Evolutionary conservation across 1,140 invertebrate species (phyloP), one percentile per base, ranked within the genome.

Genomic region (Homalodisca vitripennis): DNA sequence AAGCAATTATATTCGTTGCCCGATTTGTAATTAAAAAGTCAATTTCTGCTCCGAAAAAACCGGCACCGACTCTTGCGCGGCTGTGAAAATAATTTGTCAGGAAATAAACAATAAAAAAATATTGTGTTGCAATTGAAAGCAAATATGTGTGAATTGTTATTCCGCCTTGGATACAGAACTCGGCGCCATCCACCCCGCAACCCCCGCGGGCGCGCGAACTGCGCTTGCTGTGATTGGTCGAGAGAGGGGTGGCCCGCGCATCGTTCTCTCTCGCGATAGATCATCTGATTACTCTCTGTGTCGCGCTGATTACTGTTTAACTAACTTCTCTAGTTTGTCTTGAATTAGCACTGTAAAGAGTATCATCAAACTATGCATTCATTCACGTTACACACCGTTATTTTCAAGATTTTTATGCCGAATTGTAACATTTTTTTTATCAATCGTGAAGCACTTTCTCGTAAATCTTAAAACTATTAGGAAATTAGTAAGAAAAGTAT

Each of bases 111-210:
- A 51, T 51, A 51, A 51, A 51, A 41, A 51, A 51, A 51, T 51
- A 22, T 51, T 51, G 14, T n/a, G 48, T n/a, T 51, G 48, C 48
- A 51, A 51, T 51, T 51, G 48, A 51, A 51, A 51, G 48, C 48
- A 51, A 51, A 51, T 51, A 51, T 51, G 48, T 51, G 48, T 51
- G 48, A 51, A 51, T 51, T 51, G 48, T 51, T 51, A 51, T 51
- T 51, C 48, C 48, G 48, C 48, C 48, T 51, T 51, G 48, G 48
- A 3, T 51, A n/a, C n/a, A n/a, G n/a, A n/a, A n/a, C n/a, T n/a
- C n/a, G n/a, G n/a, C n/a, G n/a, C n/a, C n/a, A n/a, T n/a, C n/a
- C n/a, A n/a, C n/a, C 14, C 3, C 48, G 48, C 48, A 22, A 22
- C 6, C 14, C 22, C n/a, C 6, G 14, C n/a, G 14, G 48, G 6